These are phyloP conservation scores for Misgurnus anguillicaudatus DNA, from an alignment of 2,113 vertebrate genomes.

Conservation along the genomic window DNA sequence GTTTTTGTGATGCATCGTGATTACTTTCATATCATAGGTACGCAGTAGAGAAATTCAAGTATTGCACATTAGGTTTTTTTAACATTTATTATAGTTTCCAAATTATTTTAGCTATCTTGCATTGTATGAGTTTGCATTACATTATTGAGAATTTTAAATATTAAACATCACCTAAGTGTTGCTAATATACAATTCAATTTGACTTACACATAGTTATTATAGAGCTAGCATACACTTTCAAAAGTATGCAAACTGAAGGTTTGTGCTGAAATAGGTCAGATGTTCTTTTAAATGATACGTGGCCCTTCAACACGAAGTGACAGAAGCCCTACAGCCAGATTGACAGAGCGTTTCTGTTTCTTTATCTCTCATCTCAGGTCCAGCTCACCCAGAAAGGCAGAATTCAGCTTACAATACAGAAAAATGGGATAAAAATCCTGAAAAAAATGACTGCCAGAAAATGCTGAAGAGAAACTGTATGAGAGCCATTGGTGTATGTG, in stretches of 20 bases:
- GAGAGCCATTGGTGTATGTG: no score
- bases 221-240: neutral
- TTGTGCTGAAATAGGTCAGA: conserved; percentile 19
- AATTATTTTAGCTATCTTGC: no score
- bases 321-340: conserved; percentile 23
- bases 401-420: neutral
- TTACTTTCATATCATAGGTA: neutral
- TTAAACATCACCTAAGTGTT: neutral
- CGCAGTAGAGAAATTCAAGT: neutral
- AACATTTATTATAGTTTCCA: no score
- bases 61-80: neutral
- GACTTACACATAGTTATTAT: neutral
- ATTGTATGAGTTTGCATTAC: no score
- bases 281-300: conserved; percentile 29
- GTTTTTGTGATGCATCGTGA: neutral
- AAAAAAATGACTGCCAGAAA: no score
- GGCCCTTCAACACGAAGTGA: conserved; percentile 6
- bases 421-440: no score
- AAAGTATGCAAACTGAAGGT: conserved; percentile 17
- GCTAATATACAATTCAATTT: neutral
- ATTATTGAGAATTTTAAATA: neutral
- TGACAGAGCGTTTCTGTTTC: neutral
- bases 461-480: no score
- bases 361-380: neutral
- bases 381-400: conserved; percentile 10